A percentile compares a stretch with the other conserved stretches of the same genome.
Evolutionary conservation across 1,140 invertebrate genomes (phyloP).

Genomic region (Ips typographus): DNA sequence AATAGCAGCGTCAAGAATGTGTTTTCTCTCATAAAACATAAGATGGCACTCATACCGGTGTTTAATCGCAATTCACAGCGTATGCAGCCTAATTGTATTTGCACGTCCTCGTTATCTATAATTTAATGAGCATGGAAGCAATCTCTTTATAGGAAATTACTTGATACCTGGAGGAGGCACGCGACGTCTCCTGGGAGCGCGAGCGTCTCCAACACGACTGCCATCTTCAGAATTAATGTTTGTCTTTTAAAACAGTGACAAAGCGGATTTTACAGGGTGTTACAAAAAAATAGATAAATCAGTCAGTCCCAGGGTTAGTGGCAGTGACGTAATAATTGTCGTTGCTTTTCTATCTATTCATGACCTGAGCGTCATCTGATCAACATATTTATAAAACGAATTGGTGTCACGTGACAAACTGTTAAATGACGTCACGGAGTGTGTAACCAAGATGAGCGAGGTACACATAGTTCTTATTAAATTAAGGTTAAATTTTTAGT

Average conservation of each 20-base stretch:
- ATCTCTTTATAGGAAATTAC: constrained; percentile 10
- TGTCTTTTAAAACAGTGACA: not conserved
- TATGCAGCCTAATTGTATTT: constrained; percentile 8
- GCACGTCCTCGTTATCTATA: constrained; percentile 1
- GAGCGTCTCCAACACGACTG: not conserved
- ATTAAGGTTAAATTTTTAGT: no score
- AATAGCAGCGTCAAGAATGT: no score
- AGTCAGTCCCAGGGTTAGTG: not conserved
- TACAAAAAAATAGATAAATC: not conserved
- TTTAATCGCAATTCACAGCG: constrained; percentile 7
- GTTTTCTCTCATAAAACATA: not conserved
- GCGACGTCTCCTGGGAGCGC: not conserved
- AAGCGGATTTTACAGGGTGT: not conserved
- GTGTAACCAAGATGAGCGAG: no score
- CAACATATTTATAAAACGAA: no score
- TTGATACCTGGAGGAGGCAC: constrained; percentile 6
- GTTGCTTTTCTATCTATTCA: no score
- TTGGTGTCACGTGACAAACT: no score
- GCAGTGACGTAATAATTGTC: no score
- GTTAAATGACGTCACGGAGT: no score
- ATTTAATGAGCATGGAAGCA: constrained; percentile 5
- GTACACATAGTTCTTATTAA: no score
- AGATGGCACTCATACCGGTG: not conserved
- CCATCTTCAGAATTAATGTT: constrained; percentile 1
- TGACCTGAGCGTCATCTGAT: no score